Base-by-base conservation (phyloP, 2,113 vertebrate genomes). In the Calyptommatus sinebrachiatus region DNA sequence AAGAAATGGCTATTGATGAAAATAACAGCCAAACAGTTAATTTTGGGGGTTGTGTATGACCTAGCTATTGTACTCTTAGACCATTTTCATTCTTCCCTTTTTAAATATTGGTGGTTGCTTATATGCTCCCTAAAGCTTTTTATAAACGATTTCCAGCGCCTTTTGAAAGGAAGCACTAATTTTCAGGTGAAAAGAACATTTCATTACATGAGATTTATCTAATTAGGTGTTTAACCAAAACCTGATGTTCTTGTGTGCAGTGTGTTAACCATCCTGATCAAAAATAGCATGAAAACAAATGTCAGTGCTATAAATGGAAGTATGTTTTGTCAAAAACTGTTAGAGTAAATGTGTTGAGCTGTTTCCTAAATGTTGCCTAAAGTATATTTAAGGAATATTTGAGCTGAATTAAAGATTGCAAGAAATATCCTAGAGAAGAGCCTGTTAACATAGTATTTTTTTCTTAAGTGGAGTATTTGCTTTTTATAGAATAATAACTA, bases 241-340 rank as follows among this genome's bases (percentile, higher is more conserved):
- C 8, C 20, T 65, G 61, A 53, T 80, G 26, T 70, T 16, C 70
- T 24, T 12, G 68, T 29, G 28, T 67, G 35, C 16, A 45, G 8
- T 62, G 18, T 71, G 18, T 45, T 80, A 69, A 69, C 22, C 57
- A 68, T 60, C 72, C n/a, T 74, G 63, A 45, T 68, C 35, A 74
- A 75, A 80, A 81, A 69, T 61, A 60, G 63, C 28, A 69, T 46
- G 20, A 61, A 69, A 69, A 69, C 35, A 75, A 61, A 75, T 75
- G 26, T 11, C 41, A 62, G 29, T 8, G 28, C 26, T 75, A 46
- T 69, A 81, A 69, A 69, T 62, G n/a, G 65, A 75, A 62, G 22
- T 45, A 81, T 2, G 18, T n/a, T 69, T 73, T 75, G 41, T 62
- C 65, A 62, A 57, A 31, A 81, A 69, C 8, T 21, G 68, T 69